These are phyloP conservation scores for Magallana angulata DNA, from an alignment of 1,140 invertebrate genomes.

Conservation along the genomic window DNA sequence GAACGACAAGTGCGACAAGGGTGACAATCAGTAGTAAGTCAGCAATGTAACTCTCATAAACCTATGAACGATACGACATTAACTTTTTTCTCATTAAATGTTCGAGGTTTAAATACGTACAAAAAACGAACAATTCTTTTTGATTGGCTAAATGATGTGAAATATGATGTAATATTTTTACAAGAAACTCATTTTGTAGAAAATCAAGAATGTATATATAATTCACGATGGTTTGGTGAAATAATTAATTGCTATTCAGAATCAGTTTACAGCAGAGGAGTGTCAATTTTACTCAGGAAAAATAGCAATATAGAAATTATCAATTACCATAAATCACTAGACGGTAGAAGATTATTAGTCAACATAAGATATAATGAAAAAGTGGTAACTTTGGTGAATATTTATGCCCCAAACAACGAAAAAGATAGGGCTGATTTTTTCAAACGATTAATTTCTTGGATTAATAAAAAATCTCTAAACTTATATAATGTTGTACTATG, in stretches of 20 bases:
- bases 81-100: too few species aligned
- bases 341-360: background rate
- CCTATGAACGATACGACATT: too few species aligned
- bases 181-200: slow-evolving; percentile 16
- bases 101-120: too few species aligned
- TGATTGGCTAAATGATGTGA: too few species aligned
- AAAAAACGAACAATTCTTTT: too few species aligned
- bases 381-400: background rate
- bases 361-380: background rate
- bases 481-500: background rate
- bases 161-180: background rate
- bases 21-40: too few species aligned
- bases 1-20: too few species aligned
- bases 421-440: background rate
- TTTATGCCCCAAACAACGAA: background rate
- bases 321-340: background rate
- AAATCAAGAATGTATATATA: slow-evolving; percentile 12
- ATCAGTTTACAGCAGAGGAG: too few species aligned
- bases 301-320: background rate
- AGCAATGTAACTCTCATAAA: too few species aligned
- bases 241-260: background rate
- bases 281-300: background rate
- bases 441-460: background rate
- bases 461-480: background rate
- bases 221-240: background rate